A percentile compares a stretch with the other conserved stretches of the same genome.
These are phyloP conservation scores for Toxotes chatareus DNA, from an alignment of 2,113 vertebrate genomes.

Conservation along the genomic window DNA sequence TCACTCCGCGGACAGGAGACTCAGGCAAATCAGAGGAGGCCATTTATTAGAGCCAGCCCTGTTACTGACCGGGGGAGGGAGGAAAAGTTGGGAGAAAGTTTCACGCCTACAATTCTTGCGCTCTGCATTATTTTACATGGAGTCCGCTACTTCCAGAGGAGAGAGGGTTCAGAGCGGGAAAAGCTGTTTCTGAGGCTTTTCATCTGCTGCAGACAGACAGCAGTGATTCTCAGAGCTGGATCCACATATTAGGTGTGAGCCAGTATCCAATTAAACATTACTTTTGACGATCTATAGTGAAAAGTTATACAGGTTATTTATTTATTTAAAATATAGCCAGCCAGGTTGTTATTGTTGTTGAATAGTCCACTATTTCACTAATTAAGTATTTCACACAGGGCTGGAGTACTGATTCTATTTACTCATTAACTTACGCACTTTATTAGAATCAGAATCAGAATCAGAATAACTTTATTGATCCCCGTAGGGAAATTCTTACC, in stretches of 20 bases:
- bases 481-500: too few relatives aligned
- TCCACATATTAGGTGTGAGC: not conserved
- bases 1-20: constrained; percentile 66
- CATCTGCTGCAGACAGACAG: too few relatives aligned
- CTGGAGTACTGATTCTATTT: not conserved
- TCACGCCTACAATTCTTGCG: constrained; percentile 64
- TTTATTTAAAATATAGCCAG: too few relatives aligned
- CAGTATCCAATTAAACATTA: not conserved
- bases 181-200: constrained; percentile 11
- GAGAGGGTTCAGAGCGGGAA: constrained; percentile 50
- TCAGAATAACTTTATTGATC: too few relatives aligned
- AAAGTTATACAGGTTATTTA: too few relatives aligned
- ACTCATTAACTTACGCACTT: not conserved
- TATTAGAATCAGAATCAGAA: too few relatives aligned
- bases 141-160: constrained; percentile 25
- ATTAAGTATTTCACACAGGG: too few relatives aligned
- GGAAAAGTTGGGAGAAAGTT: constrained; percentile 71
- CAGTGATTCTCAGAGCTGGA: too few relatives aligned
- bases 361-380: too few relatives aligned
- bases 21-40: constrained; percentile 74
- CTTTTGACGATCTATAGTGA: not conserved
- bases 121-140: constrained; percentile 42
- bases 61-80: constrained; percentile 75
- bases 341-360: too few relatives aligned
- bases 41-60: constrained; percentile 42